These are phyloP conservation scores for Polypedilum pembai DNA, from an alignment of 1,140 invertebrate species.

Conservation along the genomic window DNA sequence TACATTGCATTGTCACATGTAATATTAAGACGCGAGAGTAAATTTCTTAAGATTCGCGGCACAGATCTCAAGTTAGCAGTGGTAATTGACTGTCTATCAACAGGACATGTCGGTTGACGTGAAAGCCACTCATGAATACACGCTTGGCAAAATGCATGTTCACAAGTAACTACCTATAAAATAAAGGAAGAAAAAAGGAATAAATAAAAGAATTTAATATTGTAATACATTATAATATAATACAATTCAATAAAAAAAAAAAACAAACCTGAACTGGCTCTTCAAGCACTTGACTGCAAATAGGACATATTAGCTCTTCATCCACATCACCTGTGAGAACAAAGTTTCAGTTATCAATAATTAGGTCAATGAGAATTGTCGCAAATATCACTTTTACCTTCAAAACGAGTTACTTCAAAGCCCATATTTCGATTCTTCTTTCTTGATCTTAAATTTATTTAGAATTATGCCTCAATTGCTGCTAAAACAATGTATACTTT, in stretches of 20 bases:
- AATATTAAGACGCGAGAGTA: slow-evolving; percentile 78
- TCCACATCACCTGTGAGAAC: slow-evolving; percentile 56
- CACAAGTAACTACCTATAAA: slow-evolving; percentile 81
- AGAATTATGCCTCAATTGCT: too few species aligned
- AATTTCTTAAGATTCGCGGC: slow-evolving; percentile 83
- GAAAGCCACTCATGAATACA: slow-evolving; percentile 94
- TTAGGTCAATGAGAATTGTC: not conserved
- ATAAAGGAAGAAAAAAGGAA: slow-evolving; percentile 30
- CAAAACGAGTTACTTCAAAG: slow-evolving; percentile 68
- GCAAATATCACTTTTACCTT: slow-evolving; percentile 42
- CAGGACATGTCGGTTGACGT: slow-evolving; percentile 84
- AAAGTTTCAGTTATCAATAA: not conserved
- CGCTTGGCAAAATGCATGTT: slow-evolving; percentile 88
- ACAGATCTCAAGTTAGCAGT: slow-evolving; percentile 79
- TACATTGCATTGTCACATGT: slow-evolving; percentile 82
- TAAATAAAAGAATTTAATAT: not conserved
- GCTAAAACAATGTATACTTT: too few species aligned
- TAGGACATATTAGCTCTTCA: slow-evolving; percentile 74
- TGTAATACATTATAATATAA: too few species aligned
- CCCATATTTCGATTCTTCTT: slow-evolving; percentile 52
- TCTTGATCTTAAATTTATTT: not conserved
- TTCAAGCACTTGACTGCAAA: slow-evolving; percentile 72
- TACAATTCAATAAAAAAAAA: not conserved
- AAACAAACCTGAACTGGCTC: slow-evolving; percentile 63
- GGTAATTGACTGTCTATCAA: slow-evolving; percentile 83